Base-by-base conservation (phyloP, 2,113 vertebrate species). In the Baryphthengus martii region DNA sequence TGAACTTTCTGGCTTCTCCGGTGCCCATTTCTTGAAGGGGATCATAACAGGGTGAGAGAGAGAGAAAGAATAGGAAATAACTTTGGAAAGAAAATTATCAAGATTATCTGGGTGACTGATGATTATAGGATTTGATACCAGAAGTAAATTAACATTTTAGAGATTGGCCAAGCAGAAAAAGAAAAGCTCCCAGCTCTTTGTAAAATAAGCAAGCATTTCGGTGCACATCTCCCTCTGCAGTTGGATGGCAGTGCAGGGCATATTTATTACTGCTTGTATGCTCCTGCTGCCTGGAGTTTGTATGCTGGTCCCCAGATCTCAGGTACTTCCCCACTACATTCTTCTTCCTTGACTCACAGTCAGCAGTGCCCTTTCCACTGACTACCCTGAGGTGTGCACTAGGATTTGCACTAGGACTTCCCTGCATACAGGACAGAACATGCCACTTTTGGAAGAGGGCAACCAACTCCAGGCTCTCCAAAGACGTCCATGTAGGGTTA, bases 81-180 rank as follows among this genome's bases (percentile, higher is more conserved):
- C 39, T 81, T 73, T 0, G 0, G 47, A 93, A 95, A 72, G 68
- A 67, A 84, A 92, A 90, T 95, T 78, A 87, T 78, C 68, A 78
- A 20, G 73, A 90, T 91, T 84, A 78, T 67, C 24, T 0, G 0
- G 17, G 31, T 87, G 80, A 93, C 59, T 1, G 1, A 92, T 56
- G 65, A 93, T 92, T 81, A 72, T 50, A 35, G 65, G 80, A 81
- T 90, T 92, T 90, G 68, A 78, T 93, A 80, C 67, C 80, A 84
- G 1, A 7, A 14, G 26, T 37, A 95, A 95, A 81, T 92, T 71
- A 88, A 33, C 37, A 37, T 81, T 88, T 63, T 85, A 82, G 86
- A 67, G 73, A 65, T 14, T 78, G 44, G 8, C 29, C 76, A 90
- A 77, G 59, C 29, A 93, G 79, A 63, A 92, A 61, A 80, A 70